Base-by-base conservation (phyloP, 2,888 invertebrate genomes). In the Hanleya hanleyi region DNA sequence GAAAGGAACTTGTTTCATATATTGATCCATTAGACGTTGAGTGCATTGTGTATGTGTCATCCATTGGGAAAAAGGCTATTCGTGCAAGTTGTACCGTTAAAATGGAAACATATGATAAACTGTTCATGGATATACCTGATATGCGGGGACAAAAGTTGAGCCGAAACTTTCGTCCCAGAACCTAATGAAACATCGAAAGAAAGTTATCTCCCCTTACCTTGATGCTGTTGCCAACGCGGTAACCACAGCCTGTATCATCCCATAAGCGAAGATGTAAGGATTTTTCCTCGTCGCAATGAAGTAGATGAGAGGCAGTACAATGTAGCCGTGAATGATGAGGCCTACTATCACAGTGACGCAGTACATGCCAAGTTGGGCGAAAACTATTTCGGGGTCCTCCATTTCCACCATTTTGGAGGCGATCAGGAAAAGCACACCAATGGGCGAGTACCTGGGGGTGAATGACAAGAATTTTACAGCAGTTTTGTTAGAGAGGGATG, bases 351-450 rank as follows among this genome's bases (percentile, higher is more conserved):
- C 98, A 0, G 98, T 98, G 86, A 95, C 92, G 89, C 98, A 97
- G 92, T 99, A 99, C 51, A 89, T 86, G 22, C 98, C 98, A 65
- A 99, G 92, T 71, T 97, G 95, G 37, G 95, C 95, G 51, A 97
- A 81, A 69, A 97, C 93, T 6, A 94, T 94, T 0, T 93, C 93
- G 84, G 97, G 95, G 35, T 96, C 95, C 41, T 95, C 93, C 91
- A 97, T 97, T 89, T 96, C 96, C 91, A 97, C 93, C 69, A 98
- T 94, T 91, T 98, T 97, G 37, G 96, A 95, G 18, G 96, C 94
- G 32, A 98, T 83, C 38, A 90, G 82, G 74, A 89, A 90, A 61
- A 89, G 78, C 66, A 90, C 87, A 38, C 90, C 90, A 18, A 90
- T 82, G 0, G 90, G 90, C 0, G 90, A 87, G 69, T 86, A 90